A percentile compares a stretch with the other conserved stretches of the same genome.
Evolutionary conservation across 2,888 invertebrate species (phyloP).

Genomic region (Parnassius glacialis): DNA sequence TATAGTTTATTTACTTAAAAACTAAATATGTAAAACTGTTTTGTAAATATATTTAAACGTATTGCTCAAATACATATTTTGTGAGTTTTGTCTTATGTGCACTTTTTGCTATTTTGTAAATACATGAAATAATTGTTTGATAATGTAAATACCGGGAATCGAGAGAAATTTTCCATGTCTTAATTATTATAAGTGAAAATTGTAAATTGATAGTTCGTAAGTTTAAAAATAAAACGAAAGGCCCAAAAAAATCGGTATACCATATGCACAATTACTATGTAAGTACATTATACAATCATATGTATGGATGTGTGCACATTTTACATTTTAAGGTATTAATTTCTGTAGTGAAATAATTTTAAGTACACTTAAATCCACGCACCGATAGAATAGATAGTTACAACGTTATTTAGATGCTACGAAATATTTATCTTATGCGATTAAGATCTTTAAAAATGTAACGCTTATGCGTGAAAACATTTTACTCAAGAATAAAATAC

Average conservation of each 20-base stretch:
- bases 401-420: slow-evolving; percentile 47
- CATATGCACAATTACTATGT: slow-evolving; percentile 72
- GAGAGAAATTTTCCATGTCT: slow-evolving; percentile 59
- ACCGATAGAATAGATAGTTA: slow-evolving; percentile 62
- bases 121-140: slow-evolving; percentile 52
- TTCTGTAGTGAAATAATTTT: slow-evolving; percentile 15
- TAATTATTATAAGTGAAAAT: slow-evolving; percentile 39
- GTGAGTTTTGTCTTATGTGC: slow-evolving; percentile 78
- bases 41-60: slow-evolving; percentile 75
- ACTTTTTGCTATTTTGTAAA: slow-evolving; percentile 78
- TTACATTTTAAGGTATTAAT: slow-evolving; percentile 13
- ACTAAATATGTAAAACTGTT: slow-evolving; percentile 58
- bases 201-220: slow-evolving; percentile 51
- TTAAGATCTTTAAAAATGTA: slow-evolving; percentile 2
- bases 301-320: slow-evolving; percentile 57
- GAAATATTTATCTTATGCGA: slow-evolving; percentile 15
- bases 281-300: slow-evolving; percentile 49
- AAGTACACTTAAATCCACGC: slow-evolving; percentile 41
- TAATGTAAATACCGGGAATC: slow-evolving; percentile 56
- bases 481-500: not conserved
- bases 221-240: slow-evolving; percentile 61
- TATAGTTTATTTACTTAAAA: slow-evolving; percentile 34
- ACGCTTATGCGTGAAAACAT: not conserved
- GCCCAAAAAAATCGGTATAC: slow-evolving; percentile 75
- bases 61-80: slow-evolving; percentile 81